These are phyloP conservation scores for human (Homo sapiens) DNA, from an alignment of 2,113 vertebrate genomes.

Conservation along the genomic window GRCh38 chr5:134856001-134856500, in stretches of 20 bases:
- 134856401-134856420: too few relatives aligned
- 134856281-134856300: constrained; percentile 82
- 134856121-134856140: constrained; percentile 77
- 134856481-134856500: too few relatives aligned
- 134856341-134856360: constrained; percentile 83
- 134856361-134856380: neutral
- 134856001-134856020: constrained; percentile 72
- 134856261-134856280: constrained; percentile 68
- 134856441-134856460: too few relatives aligned
- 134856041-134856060: constrained; percentile 71
- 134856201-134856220: constrained; percentile 76
- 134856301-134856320: constrained; percentile 77
- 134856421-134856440: too few relatives aligned
- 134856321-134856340: constrained; percentile 81
- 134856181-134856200: constrained; percentile 77
- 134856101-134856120: constrained; percentile 77
- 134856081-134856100: constrained; percentile 66
- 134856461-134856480: too few relatives aligned
- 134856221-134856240: constrained; percentile 66
- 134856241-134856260: constrained; percentile 74
- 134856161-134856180: constrained; percentile 73
- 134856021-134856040: constrained; percentile 78
- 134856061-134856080: constrained; percentile 71
- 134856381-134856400: too few relatives aligned
- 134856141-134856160: constrained; percentile 80